Base-by-base conservation (phyloP, 2,888 invertebrate genomes). In the Ectemnius continuus region DNA sequence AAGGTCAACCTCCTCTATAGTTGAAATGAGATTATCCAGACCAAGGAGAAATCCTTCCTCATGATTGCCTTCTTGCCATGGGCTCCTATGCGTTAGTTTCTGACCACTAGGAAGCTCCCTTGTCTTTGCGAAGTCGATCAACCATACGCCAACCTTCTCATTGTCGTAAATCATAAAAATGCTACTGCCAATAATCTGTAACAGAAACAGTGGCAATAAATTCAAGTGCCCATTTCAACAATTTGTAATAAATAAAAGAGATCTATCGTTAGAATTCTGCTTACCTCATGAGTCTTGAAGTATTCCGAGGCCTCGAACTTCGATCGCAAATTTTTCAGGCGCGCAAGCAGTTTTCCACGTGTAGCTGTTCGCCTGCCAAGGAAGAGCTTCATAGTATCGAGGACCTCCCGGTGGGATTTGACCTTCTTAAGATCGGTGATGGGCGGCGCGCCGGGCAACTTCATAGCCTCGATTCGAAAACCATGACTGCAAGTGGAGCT, bases 71-170 rank as follows among this genome's bases (percentile, higher is more conserved):
- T 97, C 95, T 74, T 93, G 90, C 99, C 99, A 99, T 14, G 94
- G 92, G 6, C 92, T 92, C 70, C 97, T 93, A 90, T 99, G 99
- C 81, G 94, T 94, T 16, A 99, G 93, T 63, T 91, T 92, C 26
- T 93, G 85, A 11, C 94, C 95, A 23, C 94, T 93, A 0, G 96
- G 95, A 61, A 98, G 92, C 66, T 93, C 93, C 67, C 95, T 93
- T 0, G 98, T 97, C 90, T 99, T 99, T 61, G 98, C 98, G 89
- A 99, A 99, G 90, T 99, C 99, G 77, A 99, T 99, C 83, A 99
- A 93, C 99, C 99, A 99, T 6, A 96, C 97, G 26, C 98, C 98
- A 47, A 96, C 96, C 85, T 95, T 95, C 74, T 94, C 94, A 72
- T 96, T 94, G 89, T 99, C 99, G 90, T 97, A 97, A 76, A 99